Base-by-base conservation (phyloP, 2,113 vertebrate genomes). In the Junco hyemalis region DNA sequence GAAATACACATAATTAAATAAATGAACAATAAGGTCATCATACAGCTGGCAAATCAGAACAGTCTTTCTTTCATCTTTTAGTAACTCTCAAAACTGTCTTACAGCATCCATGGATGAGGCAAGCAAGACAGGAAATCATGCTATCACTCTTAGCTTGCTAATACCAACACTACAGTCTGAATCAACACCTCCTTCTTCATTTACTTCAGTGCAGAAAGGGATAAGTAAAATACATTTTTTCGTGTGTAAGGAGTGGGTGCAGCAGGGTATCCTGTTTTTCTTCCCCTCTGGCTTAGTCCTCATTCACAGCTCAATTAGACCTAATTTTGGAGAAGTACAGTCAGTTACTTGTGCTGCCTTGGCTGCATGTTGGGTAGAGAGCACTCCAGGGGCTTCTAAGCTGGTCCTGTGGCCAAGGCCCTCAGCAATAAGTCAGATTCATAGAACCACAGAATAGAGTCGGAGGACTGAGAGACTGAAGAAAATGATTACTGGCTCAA, bases 1-100 rank as follows among this genome's bases (percentile, higher is more conserved):
- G 70, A 90, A 88, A 83, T 18, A 92, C 26, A 77, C 15, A 28
- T 63, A 92, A 93, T 93, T 78, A 91, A 87, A 64, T 73, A 93
- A 87, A 90, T 56, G 16, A 95, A 94, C 71, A 63, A 54, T 80
- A 60, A 94, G 68, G 51, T 92, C 79, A 93, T 71, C 48, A n/a
- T 4, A 29, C 29, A 87, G 66, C 66, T 88, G 59, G 47, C 79
- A 85, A 76, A 59, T 13, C 63, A 70, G 71, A 92, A 80, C 5
- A 82, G 42, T 25, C 47, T 80, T 45, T 77, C 78, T 91, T 88
- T 82, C 35, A 87, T 76, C 65, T 76, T 81, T 48, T 31, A 77
- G 70, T 47, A 51, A 91, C 28, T 90, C 81, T 82, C 84, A 89
- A 77, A 95, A 90, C 70, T 69, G 77, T 82, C 57, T 33, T 51